A percentile compares a stretch with the other conserved stretches of the same genome.
Evolutionary conservation across 2,797 vertebrate species (phyloP).

Genomic region (Eremophila alpestris): DNA sequence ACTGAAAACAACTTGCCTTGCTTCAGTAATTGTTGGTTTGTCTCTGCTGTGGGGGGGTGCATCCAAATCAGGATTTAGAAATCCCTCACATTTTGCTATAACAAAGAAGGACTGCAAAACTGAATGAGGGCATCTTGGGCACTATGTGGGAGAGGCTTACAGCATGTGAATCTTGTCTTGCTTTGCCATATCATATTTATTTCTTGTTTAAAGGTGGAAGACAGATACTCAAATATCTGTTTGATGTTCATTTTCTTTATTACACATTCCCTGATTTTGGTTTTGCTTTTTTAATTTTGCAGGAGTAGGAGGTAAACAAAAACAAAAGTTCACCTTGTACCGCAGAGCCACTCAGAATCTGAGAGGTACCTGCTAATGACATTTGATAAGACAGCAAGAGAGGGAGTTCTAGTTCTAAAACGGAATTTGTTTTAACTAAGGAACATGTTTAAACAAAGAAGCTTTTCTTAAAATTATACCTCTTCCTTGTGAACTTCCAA

Average conservation of each 20-base stretch:
- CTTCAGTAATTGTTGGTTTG: conserved; percentile 46
- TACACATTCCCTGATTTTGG: fast-evolving
- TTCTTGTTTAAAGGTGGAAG: background rate
- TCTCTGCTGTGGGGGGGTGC: conserved; percentile 13
- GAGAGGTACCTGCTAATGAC: background rate
- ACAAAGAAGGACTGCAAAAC: conserved; percentile 1
- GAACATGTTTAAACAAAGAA: background rate
- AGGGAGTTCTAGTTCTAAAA: background rate
- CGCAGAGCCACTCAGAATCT: background rate
- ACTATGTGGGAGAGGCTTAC: background rate
- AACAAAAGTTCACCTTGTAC: background rate
- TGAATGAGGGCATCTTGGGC: background rate
- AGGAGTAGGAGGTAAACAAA: background rate
- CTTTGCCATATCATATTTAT: background rate
- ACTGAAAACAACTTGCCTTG: conserved; percentile 59
- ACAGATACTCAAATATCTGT: background rate
- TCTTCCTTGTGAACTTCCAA: background rate
- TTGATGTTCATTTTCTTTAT: background rate
- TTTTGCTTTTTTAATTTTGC: background rate
- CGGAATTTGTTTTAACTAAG: background rate
- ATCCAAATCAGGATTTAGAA: conserved; percentile 43
- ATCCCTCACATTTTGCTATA: background rate
- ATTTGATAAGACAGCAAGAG: background rate
- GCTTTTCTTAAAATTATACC: background rate
- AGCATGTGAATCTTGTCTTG: background rate